Evolutionary conservation across 2,888 invertebrate species (phyloP).

Genomic region (Scaptodrosophila latifasciaeformis): DNA sequence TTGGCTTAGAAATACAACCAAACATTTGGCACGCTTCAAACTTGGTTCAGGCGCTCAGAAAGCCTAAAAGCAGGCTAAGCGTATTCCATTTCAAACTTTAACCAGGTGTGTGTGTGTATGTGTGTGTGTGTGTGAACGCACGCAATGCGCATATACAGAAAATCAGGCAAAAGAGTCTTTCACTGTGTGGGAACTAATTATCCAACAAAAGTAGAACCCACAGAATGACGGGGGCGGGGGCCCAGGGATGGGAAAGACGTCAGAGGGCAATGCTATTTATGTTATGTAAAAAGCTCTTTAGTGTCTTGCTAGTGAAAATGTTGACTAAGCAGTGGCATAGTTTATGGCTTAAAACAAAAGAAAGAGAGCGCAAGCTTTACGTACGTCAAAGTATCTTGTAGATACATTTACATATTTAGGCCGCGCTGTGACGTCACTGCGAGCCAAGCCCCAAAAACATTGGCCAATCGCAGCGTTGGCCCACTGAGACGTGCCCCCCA

Average conservation of each 20-base stretch:
- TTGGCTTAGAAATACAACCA: conserved; percentile 43
- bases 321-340: no score
- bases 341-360: neutral
- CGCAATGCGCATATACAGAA: conserved; percentile 39
- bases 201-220: neutral
- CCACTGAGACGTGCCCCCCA: conserved; percentile 41
- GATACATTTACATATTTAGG: conserved; percentile 29
- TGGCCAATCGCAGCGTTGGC: conserved; percentile 49
- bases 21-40: conserved; percentile 61
- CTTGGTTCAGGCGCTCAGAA: conserved; percentile 52
- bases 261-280: neutral
- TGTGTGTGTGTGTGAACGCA: conserved; percentile 23
- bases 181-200: neutral
- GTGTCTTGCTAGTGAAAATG: no score
- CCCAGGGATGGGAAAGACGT: no score
- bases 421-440: conserved; percentile 60
- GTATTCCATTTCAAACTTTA: conserved; percentile 23
- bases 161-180: conserved; percentile 20
- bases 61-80: conserved; percentile 54
- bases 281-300: neutral
- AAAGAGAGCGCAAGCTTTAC: neutral
- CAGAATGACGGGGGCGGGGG: neutral
- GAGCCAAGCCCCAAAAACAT: conserved; percentile 66
- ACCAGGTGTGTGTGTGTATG: neutral
- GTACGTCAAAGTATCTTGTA: conserved; percentile 19